Evolutionary conservation across 2,888 invertebrate genomes (phyloP).

Genomic region (Torymus texanus): DNA sequence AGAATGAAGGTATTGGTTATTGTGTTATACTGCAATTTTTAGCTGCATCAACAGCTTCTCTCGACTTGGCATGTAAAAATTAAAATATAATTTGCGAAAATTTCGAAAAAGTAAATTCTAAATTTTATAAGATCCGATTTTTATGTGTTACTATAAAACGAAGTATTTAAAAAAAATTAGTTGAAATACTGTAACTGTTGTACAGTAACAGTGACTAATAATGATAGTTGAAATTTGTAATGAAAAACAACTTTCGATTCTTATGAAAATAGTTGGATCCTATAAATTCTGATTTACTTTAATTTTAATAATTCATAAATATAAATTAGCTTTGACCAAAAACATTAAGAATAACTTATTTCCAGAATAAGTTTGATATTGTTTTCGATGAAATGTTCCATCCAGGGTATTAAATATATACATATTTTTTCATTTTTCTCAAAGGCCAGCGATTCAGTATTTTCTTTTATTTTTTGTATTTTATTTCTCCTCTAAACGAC

Average conservation of each 20-base stretch:
- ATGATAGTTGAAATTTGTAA: slow-evolving; percentile 1
- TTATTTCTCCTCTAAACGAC: slow-evolving; percentile 38
- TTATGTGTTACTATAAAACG: slow-evolving; percentile 19
- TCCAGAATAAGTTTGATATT: slow-evolving; percentile 21
- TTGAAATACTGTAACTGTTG: neutral
- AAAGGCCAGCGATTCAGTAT: slow-evolving; percentile 56
- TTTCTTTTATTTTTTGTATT: slow-evolving; percentile 54
- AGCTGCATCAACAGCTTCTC: slow-evolving; percentile 27
- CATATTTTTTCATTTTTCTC: slow-evolving; percentile 41
- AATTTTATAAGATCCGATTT: slow-evolving; percentile 50
- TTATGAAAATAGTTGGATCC: slow-evolving; percentile 40
- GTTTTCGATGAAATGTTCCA: slow-evolving; percentile 53
- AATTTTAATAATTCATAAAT: slow-evolving; percentile 33
- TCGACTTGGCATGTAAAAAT: slow-evolving; percentile 34
- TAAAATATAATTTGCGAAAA: slow-evolving; percentile 17
- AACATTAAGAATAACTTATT: slow-evolving; percentile 47
- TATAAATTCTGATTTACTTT: slow-evolving; percentile 47
- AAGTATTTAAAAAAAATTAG: neutral
- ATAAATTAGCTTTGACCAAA: slow-evolving; percentile 42
- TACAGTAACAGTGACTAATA: neutral
- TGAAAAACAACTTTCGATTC: slow-evolving; percentile 18
- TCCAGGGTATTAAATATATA: slow-evolving; percentile 48
- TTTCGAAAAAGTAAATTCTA: slow-evolving; percentile 46
- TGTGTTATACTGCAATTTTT: slow-evolving; percentile 2
- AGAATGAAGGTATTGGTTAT: slow-evolving; percentile 34